Conservation (phyloP, 2,113 vertebrate genomes). For the Onychostruthus taczanowskii region DNA sequence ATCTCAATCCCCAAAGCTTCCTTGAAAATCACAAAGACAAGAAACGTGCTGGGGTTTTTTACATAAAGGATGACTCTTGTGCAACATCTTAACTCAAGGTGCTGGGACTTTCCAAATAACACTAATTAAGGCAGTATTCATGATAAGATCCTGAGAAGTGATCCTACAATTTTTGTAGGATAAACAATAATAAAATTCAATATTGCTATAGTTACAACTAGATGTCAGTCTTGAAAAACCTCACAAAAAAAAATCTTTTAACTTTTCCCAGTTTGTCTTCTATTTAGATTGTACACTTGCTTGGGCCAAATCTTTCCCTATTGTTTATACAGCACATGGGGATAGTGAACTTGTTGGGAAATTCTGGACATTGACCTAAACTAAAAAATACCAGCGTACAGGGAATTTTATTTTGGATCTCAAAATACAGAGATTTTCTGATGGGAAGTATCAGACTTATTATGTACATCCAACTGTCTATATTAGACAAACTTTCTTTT, state of each 20-base stretch:
- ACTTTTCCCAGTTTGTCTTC: background rate
- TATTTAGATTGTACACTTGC: background rate
- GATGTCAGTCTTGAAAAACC: background rate
- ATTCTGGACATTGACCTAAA: background rate
- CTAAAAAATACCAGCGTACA: background rate
- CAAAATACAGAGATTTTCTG: background rate
- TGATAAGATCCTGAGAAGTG: background rate
- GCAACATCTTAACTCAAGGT: background rate
- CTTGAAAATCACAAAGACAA: background rate
- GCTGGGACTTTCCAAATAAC: constrained; percentile 34
- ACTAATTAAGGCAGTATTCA: background rate
- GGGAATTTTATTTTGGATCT: background rate
- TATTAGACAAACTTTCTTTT: background rate
- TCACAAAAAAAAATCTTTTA: background rate
- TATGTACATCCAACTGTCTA: background rate
- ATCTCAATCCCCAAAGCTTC: background rate
- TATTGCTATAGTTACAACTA: background rate
- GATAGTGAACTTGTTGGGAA: background rate
- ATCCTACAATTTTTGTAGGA: background rate
- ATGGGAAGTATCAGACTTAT: background rate
- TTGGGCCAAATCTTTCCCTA: background rate
- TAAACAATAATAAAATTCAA: constrained; percentile 5
- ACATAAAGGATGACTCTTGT: background rate
- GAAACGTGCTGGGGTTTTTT: background rate
- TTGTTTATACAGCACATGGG: background rate